Percentiles rank a stretch among this genome's conserved stretches.
These are phyloP conservation scores for Galerucella calmariensis DNA, from an alignment of 2,888 invertebrate genomes.

Conservation along the genomic window DNA sequence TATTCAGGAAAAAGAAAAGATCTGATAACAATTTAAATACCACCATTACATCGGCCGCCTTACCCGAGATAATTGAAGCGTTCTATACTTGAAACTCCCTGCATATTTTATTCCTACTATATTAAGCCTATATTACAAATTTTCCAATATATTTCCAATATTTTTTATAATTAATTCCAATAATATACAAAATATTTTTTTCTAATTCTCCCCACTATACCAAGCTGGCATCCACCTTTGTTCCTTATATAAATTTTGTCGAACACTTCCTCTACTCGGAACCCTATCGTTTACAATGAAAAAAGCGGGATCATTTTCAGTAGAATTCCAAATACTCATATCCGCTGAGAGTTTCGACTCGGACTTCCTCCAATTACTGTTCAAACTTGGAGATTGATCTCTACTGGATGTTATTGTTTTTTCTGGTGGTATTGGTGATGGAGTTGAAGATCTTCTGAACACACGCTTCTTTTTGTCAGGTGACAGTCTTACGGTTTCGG, in stretches of 20 bases:
- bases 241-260: conserved; percentile 47
- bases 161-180: neutral
- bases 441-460: conserved; percentile 22
- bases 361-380: conserved; percentile 21
- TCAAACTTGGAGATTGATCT: neutral
- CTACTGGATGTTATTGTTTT: conserved; percentile 8
- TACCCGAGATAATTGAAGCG: no score
- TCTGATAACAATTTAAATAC: no score
- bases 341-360: conserved; percentile 13
- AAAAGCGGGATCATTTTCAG: conserved; percentile 50
- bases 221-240: conserved; percentile 48
- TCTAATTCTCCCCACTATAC: conserved; percentile 26
- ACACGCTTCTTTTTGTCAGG: conserved; percentile 17
- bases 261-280: conserved; percentile 42
- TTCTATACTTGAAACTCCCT: no score
- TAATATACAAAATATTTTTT: neutral
- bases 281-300: conserved; percentile 50
- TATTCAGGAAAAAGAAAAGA: no score
- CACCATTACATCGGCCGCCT: no score
- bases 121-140: no score
- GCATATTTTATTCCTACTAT: no score
- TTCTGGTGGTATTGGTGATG: conserved; percentile 19
- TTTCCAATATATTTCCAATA: no score
- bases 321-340: conserved; percentile 25
- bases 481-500: conserved; percentile 6